Conservation (phyloP, 2,888 invertebrate species). For the Brenthis daphne region DNA sequence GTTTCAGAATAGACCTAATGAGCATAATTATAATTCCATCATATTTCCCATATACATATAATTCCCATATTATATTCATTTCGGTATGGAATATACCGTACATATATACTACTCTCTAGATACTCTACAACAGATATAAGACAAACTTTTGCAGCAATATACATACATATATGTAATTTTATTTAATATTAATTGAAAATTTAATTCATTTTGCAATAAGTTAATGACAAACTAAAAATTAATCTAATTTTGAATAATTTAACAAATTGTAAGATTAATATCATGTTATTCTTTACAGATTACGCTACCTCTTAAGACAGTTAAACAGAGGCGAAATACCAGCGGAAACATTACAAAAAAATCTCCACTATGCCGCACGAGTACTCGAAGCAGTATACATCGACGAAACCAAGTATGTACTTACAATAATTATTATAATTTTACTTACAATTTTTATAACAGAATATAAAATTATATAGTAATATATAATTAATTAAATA, state of each 20-base stretch:
- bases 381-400: slow-evolving; percentile 96
- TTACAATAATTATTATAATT: background rate
- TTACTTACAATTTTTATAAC: slow-evolving; percentile 4
- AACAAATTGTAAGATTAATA: background rate
- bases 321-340: slow-evolving; percentile 94
- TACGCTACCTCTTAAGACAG: slow-evolving; percentile 94
- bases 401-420: slow-evolving; percentile 95
- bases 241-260: background rate
- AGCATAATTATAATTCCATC: no score
- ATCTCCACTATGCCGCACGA: slow-evolving; percentile 95
- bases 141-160: no score
- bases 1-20: no score
- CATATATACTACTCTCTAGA: no score
- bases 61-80: no score
- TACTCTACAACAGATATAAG: no score
- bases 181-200: no score
- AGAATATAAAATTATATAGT: slow-evolving; percentile 26
- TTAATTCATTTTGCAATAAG: no score
- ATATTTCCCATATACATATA: no score
- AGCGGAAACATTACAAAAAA: slow-evolving; percentile 93
- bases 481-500: slow-evolving; percentile 21
- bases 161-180: no score
- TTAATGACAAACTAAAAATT: background rate
- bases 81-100: no score
- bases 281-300: slow-evolving; percentile 83